Evolutionary conservation across 2,888 invertebrate genomes (phyloP), one percentile per base, ranked within the genome.

Genomic region (Drosophila multiciliata): DNA sequence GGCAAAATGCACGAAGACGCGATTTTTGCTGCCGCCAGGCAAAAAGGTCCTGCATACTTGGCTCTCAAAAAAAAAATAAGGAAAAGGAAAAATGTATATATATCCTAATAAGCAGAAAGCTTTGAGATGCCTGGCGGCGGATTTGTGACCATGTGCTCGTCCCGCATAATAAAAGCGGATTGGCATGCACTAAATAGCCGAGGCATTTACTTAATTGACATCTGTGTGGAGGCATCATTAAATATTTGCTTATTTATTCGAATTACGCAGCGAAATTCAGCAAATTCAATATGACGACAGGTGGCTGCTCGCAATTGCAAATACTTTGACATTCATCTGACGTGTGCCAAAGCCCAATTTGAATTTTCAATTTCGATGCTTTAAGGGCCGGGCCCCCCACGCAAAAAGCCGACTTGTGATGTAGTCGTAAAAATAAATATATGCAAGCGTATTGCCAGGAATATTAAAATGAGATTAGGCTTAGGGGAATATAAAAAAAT

Each of bases 201-300:
- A 40, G 68, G 74, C 83, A 85, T 83, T 88, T 87, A 81, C 77
- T 75, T 87, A 90, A 87, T 88, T 90, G 86, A 81, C 83, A 81
- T 77, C 81, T 73, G 67, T 72, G 73, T 61, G 6, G 35, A 5
- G 29, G 38, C 62, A 58, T 67, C 65, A 74, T 73, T 74, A 78
- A 89, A 83, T 83, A 74, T 76, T 81, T 71, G 74, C 73, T 49
- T 64, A 78, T 73, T 72, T 66, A 77, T 72, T 66, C 73, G 61
- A 20, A 60, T 53, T 45, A 38, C 45, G n/a, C 12, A 48, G 8
- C 2, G 7, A 29, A 40, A 32, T 20, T 12, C n/a, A 11, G 29
- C 36, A 54, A 29, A 29, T 15, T 54, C 29, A 54, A 57, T 66
- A 54, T 70, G 50, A 15, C 45, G 78, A 75, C 78, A 78, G 78